Percentiles rank a stretch among this genome's conserved stretches.
Evolutionary conservation across 2,888 invertebrate genomes (phyloP).

Genomic region (Furcula furcula): DNA sequence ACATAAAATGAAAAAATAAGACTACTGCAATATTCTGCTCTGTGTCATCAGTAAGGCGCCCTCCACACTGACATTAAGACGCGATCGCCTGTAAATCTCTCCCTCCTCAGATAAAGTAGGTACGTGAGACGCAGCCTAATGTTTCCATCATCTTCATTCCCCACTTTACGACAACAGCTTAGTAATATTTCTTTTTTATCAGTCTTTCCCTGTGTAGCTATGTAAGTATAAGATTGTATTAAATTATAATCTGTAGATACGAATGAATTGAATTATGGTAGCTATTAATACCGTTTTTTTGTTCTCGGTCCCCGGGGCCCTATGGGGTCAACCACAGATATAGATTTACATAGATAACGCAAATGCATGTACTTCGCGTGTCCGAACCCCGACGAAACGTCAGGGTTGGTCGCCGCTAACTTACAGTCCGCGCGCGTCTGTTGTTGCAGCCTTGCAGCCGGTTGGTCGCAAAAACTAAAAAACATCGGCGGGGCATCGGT

Average conservation of each 20-base stretch:
- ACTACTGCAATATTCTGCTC: conserved; percentile 4
- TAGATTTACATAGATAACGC: too few relatives aligned
- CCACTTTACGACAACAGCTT: conserved; percentile 29
- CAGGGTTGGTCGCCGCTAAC: too few relatives aligned
- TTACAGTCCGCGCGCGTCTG: too few relatives aligned
- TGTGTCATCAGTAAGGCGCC: conserved; percentile 24
- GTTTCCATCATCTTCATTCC: conserved; percentile 28
- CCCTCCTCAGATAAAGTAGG: conserved; percentile 44
- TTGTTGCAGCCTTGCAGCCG: too few relatives aligned
- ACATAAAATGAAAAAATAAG: background rate
- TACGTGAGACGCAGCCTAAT: conserved; percentile 52
- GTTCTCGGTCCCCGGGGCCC: too few relatives aligned
- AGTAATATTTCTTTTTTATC: conserved; percentile 18
- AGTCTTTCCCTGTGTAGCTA: conserved; percentile 20
- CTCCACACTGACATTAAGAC: conserved; percentile 42
- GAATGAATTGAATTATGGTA: too few relatives aligned
- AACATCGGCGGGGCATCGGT: too few relatives aligned
- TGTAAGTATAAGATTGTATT: conserved; percentile 31
- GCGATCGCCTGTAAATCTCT: conserved; percentile 51
- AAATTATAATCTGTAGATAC: conserved; percentile 12
- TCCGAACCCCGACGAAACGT: too few relatives aligned
- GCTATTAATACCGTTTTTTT: too few relatives aligned
- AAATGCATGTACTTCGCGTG: too few relatives aligned
- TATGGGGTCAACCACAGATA: too few relatives aligned
- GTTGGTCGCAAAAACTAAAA: too few relatives aligned